phyloP scores from a whole-genome alignment of 2,888 invertebrate genomes.

The Agrochola circellaris region DNA sequence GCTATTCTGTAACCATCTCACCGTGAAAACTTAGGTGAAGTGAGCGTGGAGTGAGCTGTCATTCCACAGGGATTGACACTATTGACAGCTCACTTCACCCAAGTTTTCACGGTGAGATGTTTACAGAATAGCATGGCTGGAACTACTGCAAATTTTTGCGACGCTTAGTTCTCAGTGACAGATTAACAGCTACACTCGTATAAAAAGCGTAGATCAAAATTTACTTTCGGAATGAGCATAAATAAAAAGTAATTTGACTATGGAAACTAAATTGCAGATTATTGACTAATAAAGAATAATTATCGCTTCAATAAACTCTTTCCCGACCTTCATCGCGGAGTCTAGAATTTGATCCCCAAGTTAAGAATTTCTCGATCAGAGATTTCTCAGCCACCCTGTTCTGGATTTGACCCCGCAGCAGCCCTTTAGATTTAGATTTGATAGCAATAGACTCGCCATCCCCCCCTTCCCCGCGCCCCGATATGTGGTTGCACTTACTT shows the following conservation, averaged over 20 bases:
- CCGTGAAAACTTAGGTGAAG: too few species aligned
- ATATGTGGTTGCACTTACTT: not conserved
- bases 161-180: not conserved
- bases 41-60: too few species aligned
- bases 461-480: too few species aligned
- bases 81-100: too few species aligned
- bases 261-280: not conserved
- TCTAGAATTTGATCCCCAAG: not conserved
- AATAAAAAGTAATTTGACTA: too few species aligned
- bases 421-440: not conserved
- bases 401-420: not conserved
- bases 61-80: too few species aligned
- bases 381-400: not conserved
- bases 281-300: not conserved
- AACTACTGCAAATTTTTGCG: slow-evolving; percentile 5
- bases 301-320: not conserved
- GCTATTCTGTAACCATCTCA: too few species aligned
- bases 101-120: too few species aligned
- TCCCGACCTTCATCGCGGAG: not conserved
- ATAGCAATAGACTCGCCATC: not conserved
- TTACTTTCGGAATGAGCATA: not conserved
- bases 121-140: too few species aligned
- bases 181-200: not conserved
- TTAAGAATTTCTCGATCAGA: not conserved
- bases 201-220: too few species aligned